Conservation (phyloP, 1,140 invertebrate species). For the Zaprionus nigranus region DNA sequence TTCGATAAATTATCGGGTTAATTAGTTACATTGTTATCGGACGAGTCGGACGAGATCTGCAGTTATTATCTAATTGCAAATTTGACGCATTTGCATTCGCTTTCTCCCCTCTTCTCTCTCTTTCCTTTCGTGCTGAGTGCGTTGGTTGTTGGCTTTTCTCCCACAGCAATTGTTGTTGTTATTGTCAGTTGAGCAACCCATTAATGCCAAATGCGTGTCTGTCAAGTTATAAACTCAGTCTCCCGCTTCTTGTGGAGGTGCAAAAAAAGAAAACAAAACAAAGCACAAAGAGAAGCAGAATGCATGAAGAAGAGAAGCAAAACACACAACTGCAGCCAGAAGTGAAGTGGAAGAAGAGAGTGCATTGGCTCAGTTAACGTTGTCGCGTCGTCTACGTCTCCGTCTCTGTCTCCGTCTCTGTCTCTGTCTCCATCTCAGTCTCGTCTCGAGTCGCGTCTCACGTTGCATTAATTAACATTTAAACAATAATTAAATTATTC, state of each 20-base stretch:
- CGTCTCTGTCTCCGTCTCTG: background rate
- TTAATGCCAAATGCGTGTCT: conserved; percentile 84
- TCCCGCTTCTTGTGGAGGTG: conserved; percentile 53
- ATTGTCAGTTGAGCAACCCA: conserved; percentile 67
- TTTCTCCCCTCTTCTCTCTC: background rate
- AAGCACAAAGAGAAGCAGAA: background rate
- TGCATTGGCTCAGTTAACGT: conserved; percentile 47
- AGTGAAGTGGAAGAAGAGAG: conserved; percentile 42
- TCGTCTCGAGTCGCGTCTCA: conserved; percentile 46
- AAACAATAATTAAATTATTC: conserved; percentile 85
- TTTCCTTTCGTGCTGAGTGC: conserved; percentile 15
- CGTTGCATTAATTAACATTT: conserved; percentile 84
- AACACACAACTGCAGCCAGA: conserved; percentile 26
- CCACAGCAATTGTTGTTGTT: conserved; percentile 42
- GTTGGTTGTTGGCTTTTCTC: conserved; percentile 30
- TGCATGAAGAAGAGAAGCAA: conserved; percentile 11
- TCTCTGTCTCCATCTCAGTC: background rate
- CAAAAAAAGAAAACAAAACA: conserved; percentile 36
- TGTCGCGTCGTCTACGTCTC: conserved; percentile 10
- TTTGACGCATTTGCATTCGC: conserved; percentile 68
- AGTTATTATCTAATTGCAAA: conserved; percentile 58
- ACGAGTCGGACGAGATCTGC: conserved; percentile 9
- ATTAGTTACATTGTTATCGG: conserved; percentile 17
- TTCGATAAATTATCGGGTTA: conserved; percentile 4
- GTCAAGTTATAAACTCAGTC: conserved; percentile 72